Base-by-base conservation (phyloP, 2,797 vertebrate species). In the Sebastolobus alascanus region DNA sequence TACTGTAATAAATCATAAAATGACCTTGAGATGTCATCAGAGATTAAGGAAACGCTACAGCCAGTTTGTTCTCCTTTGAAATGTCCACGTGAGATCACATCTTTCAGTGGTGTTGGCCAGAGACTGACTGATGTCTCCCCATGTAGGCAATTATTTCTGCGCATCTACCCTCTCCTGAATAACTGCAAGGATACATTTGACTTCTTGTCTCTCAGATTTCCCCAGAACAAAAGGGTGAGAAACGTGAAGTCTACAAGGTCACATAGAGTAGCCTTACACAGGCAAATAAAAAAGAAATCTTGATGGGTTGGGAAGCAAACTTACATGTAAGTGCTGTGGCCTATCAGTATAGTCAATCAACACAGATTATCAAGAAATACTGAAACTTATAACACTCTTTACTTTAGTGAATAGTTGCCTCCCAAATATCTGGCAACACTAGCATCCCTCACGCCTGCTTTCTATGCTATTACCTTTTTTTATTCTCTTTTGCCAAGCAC, bases 51-150 rank as follows among this genome's bases (percentile, higher is more conserved):
- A 43, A 43, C 40, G 40, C 40, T 43, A 43, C 40, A 16, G 40
- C 13, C 40, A 43, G 40, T 16, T 14, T 43, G 40, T 43, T 43
- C 40, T 43, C 40, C 40, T 43, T 43, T 43, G 40, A 43, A 43
- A 43, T 16, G 40, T 14, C 35, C 38, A 66, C 14, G n/a, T n/a
- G 18, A 58, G 22, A 73, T 68, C 35, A 50, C 18, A 69, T 71
- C 31, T 33, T 64, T 86, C n/a, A 54, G 66, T 52, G 8, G 7
- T 38, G 40, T 18, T 68, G 68, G 31, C 50, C 64, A 35, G 37
- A 66, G 40, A 59, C 12, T 59, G 63, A 65, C 78, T 68, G 71
- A 72, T 72, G 55, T 68, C 27, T 35, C 4, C 43, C 14, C n/a
- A 50, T 20, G 38, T 8, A 60, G 37, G 66, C 22, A 52, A 38